Evolutionary conservation across 2,113 vertebrate genomes (phyloP), one percentile per base, ranked within the genome.

Genomic region (Corvus moneduloides): DNA sequence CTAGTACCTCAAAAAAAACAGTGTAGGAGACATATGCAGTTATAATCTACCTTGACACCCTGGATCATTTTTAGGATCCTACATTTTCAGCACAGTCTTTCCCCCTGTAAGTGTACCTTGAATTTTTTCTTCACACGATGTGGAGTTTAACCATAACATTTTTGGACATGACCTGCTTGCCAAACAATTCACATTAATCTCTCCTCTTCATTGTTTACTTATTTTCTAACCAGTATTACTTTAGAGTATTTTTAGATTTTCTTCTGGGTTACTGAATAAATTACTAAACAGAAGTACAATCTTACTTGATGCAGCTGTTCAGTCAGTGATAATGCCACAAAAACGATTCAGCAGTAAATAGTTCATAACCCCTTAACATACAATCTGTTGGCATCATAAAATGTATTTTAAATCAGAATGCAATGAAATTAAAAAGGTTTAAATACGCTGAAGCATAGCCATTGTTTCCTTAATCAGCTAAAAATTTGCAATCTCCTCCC

Each of bases 11-110:
- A 66, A 30, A 44, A 58, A 58, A 58, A 72, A 68, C 18, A 8
- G 0, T 7, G 5, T 24, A 84, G 37, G 27, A 74, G 33, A 79
- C 16, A n/a, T 3, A 32, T 0, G 4, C 13, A 64, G 20, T 74
- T 67, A 59, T 13, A 13, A 8, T n/a, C 55, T 39, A 72, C 49
- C 18, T 16, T 6, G 1, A 23, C 1, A 26, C 11, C 13, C 17
- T 37, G 10, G 8, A 49, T 66, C 1, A 35, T 61, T 89, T 78
- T 51, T 41, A 84, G 32, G 26, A 84, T 43, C 13, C 17, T 16
- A 13, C 8, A 22, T 55, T 80, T 80, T 51, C 19, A 58, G 69
- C 15, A 32, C 0, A 41, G 15, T 35, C 49, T 49, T 81, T 91
- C 20, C 16, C 92, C 37, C 33, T 54, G 0, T 3, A 46, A 30